Percentiles rank a stretch among this genome's conserved stretches.
Evolutionary conservation across 2,797 vertebrate species (phyloP).

Genomic region (Dermochelys coriacea): DNA sequence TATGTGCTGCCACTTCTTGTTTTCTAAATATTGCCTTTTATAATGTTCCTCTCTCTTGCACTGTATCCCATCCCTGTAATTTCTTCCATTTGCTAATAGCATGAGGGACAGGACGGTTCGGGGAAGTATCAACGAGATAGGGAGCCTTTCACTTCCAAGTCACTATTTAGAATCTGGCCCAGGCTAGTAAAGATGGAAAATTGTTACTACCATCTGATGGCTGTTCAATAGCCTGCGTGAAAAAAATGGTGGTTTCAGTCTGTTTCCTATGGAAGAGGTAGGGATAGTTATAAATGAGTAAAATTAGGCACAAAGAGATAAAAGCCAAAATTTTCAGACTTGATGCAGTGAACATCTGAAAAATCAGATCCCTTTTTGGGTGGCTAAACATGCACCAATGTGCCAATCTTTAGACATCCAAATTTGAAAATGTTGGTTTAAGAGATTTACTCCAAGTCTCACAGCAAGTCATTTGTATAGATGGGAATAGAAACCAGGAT

Average conservation of each 20-base stretch:
- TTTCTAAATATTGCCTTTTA: conserved; percentile 46
- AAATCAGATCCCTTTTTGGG: not conserved
- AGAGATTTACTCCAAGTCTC: not conserved
- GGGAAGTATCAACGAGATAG: conserved; percentile 25
- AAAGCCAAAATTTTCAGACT: not conserved
- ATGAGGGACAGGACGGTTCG: not conserved
- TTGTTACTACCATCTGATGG: not conserved
- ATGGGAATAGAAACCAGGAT: not conserved
- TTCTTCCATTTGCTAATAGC: conserved; percentile 42
- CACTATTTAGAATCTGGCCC: conserved; percentile 11
- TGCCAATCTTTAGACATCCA: not conserved
- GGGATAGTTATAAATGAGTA: not conserved
- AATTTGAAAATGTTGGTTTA: not conserved
- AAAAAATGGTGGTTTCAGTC: conserved; percentile 20
- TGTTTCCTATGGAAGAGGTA: not conserved
- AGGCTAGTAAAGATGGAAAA: not conserved
- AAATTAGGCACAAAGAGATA: not conserved
- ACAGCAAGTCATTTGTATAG: not conserved
- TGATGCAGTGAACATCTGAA: accelerated
- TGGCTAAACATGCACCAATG: not conserved
- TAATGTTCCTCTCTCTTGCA: not conserved
- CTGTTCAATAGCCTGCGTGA: not conserved
- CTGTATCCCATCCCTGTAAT: conserved; percentile 14
- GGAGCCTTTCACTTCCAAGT: not conserved
- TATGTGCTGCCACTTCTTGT: not conserved